phyloP scores from a whole-genome alignment of 30 jellyfish, hydroid and myxozoan species.

The Nemopilema nomurai region DNA sequence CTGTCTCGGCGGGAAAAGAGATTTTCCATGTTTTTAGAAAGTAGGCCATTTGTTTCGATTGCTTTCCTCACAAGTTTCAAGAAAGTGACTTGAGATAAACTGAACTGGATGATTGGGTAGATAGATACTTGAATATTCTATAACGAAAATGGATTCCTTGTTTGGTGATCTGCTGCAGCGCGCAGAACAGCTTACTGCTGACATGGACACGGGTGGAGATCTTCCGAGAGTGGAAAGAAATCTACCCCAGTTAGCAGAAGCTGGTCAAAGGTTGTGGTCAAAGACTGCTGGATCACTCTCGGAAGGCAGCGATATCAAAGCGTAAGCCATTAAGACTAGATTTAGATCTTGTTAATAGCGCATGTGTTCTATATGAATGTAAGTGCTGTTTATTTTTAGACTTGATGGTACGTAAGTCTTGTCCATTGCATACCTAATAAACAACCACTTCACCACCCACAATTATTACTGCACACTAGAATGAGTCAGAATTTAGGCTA shows the following conservation, averaged over 20 bases:
- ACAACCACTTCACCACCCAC: neutral
- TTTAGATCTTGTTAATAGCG: too few relatives aligned
- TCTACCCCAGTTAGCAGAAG: conserved; percentile 95
- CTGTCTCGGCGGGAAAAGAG: neutral
- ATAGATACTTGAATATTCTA: neutral
- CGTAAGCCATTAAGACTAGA: too few relatives aligned
- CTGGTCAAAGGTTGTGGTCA: conserved; percentile 91
- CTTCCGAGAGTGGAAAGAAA: conserved; percentile 93
- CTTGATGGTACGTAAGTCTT: too few relatives aligned
- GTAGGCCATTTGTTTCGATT: neutral
- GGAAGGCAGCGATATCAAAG: conserved; percentile 88
- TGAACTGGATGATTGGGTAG: neutral
- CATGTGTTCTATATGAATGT: too few relatives aligned
- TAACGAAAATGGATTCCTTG: conserved; percentile 32
- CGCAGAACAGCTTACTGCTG: conserved; percentile 99
- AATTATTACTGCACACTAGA: neutral
- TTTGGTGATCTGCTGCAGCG: conserved; percentile 88
- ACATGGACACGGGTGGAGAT: conserved; percentile 90
- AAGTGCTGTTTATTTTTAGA: too few relatives aligned
- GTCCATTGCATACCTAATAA: too few relatives aligned
- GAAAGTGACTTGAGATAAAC: neutral
- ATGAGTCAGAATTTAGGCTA: too few relatives aligned
- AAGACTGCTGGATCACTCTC: conserved; percentile 66
- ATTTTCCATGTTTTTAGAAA: neutral
- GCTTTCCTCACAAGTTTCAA: neutral